A percentile compares a stretch with the other conserved stretches of the same genome.
phyloP scores from a whole-genome alignment of 2,797 vertebrate species.

The Sebastes ruberrimus region DNA sequence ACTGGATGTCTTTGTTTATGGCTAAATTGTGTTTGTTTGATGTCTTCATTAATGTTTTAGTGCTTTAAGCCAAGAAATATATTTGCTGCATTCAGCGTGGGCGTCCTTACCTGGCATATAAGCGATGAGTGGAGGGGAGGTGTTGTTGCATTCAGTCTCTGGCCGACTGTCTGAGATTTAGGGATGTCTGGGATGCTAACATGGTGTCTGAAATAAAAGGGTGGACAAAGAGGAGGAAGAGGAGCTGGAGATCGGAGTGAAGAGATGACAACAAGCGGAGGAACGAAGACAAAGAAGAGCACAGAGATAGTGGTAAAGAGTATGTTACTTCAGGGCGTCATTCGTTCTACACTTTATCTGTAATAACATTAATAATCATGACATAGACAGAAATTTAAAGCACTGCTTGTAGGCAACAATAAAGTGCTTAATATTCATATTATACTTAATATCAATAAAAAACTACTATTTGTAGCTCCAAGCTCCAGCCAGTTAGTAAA shows the following conservation, averaged over 20 bases:
- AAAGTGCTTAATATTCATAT: no score
- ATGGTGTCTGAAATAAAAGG: background rate
- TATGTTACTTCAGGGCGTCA: background rate
- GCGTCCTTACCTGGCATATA: slow-evolving; percentile 17
- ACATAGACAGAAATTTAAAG: background rate
- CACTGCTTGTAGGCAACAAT: no score
- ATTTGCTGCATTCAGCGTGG: background rate
- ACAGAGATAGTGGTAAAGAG: background rate
- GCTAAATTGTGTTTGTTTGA: background rate
- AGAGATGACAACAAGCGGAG: background rate
- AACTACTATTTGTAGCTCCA: background rate
- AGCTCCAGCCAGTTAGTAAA: background rate
- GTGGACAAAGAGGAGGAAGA: background rate
- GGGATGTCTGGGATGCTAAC: background rate
- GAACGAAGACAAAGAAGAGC: background rate
- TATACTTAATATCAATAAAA: background rate
- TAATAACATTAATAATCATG: background rate
- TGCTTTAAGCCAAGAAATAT: background rate
- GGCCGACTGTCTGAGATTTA: background rate
- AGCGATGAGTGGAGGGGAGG: background rate
- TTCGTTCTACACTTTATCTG: background rate
- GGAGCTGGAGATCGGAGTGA: background rate
- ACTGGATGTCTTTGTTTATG: background rate
- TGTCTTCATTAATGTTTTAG: background rate
- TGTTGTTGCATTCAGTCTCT: background rate